Conservation (phyloP, 2,113 vertebrate genomes). For the Montifringilla adamsi region DNA sequence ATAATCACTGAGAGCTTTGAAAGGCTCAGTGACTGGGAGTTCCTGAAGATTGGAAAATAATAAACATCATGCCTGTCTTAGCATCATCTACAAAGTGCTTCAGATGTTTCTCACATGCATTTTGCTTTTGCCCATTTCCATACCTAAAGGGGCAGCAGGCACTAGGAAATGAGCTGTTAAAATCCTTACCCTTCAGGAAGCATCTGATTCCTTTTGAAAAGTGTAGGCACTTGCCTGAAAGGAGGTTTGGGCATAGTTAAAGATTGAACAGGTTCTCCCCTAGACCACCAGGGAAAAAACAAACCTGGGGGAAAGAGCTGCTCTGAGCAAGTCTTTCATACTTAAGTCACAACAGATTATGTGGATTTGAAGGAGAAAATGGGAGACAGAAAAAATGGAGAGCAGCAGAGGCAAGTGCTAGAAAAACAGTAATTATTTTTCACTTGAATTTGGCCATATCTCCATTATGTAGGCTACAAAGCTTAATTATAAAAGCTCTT, state of each 20-base stretch:
- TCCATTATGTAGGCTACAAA: constrained; percentile 50
- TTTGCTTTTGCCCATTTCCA: not conserved
- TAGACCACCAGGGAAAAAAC: not conserved
- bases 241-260: not conserved
- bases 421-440: constrained; percentile 62
- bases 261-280: not conserved
- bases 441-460: constrained; percentile 45
- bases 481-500: constrained; percentile 56
- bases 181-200: not conserved
- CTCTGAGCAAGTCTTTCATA: not conserved
- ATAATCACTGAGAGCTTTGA: not conserved
- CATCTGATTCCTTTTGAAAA: not conserved
- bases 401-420: not conserved
- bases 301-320: not conserved
- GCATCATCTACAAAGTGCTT: not conserved
- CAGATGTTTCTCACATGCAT: not conserved
- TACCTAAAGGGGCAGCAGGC: not conserved
- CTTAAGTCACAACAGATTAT: not conserved
- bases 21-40: not conserved
- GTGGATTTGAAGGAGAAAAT: not conserved
- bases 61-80: not conserved
- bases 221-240: not conserved
- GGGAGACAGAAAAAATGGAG: not conserved
- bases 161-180: not conserved
- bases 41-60: not conserved